phyloP scores from a whole-genome alignment of 2,797 vertebrate genomes.

The Scarus forsteni region DNA sequence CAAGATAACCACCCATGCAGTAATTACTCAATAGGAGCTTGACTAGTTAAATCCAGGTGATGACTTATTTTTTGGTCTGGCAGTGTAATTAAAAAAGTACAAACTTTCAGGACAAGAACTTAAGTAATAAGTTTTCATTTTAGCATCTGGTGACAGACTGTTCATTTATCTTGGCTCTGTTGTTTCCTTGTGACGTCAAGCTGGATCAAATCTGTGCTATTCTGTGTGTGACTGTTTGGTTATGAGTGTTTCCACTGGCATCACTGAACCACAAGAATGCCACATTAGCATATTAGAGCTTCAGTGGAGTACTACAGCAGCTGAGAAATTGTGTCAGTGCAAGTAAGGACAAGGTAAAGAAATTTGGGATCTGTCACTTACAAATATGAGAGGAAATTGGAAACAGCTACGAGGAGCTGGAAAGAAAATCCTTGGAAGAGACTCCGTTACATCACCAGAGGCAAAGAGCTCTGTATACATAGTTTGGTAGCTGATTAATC shows the following conservation, averaged over 20 bases:
- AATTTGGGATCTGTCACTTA: neutral
- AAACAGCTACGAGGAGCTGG: neutral
- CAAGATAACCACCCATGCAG: too few species aligned
- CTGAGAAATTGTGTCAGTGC: neutral
- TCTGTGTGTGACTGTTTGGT: neutral
- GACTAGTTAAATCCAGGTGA: too few species aligned
- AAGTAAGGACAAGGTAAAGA: neutral
- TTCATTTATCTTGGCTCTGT: neutral
- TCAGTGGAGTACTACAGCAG: neutral
- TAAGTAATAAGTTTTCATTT: neutral
- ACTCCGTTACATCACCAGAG: neutral
- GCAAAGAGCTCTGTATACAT: neutral
- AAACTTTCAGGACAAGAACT: too few species aligned
- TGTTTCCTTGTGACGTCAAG: neutral
- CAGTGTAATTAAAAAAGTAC: too few species aligned
- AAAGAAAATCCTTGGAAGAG: neutral
- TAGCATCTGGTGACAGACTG: neutral
- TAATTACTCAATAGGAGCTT: too few species aligned
- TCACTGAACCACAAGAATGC: neutral
- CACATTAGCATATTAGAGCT: neutral
- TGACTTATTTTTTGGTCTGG: too few species aligned
- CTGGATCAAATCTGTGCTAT: neutral
- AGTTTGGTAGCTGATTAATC: neutral
- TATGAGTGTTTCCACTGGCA: neutral
- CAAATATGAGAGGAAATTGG: neutral